Evolutionary conservation across 2,113 vertebrate genomes (phyloP), one percentile per base, ranked within the genome.

Genomic region (Corynorhinus townsendii): DNA sequence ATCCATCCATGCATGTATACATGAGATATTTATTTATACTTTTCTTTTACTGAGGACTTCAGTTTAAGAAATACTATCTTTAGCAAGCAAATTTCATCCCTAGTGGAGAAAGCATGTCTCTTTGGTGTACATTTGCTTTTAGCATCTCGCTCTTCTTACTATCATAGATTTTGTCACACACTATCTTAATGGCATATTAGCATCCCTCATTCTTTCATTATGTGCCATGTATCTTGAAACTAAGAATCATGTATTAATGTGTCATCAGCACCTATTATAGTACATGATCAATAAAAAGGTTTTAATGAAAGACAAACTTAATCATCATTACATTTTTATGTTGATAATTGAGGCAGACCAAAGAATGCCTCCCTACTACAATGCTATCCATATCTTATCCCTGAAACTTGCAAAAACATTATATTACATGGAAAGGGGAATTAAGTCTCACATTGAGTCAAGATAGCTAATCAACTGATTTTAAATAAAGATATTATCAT

Each of bases 1-100:
- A 30, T 33, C 4, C 33, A 35, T 79, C 2, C 24, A 52, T 28
- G 6, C 20, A 22, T 40, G 5, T 1, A 59, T 9, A 1, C 1
- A 52, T 86, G 30, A 3, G 4, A 5, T 64, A 49, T 14, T 86
- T 64, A 49, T 14, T 86, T 69, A 28, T 40, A 52, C 24, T 12
- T 62, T 11, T 62, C 33, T 76, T 76, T 86, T 17, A n/a, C 9
- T 19, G 22, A 76, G 10, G 19, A 69, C 2, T 5, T 38, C 17
- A 30, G 7, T 15, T 84, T 80, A 73, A 66, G 49, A 62, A 47
- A 45, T 26, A 20, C 4, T 1, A 8, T 68, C 33, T 56, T 64
- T 19, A 35, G 19, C 28, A 69, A 76, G 59, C 26, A 14, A 22
- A n/a, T 82, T n/a, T 64, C 4, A 64, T 1, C 2, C 8, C 12